These are phyloP conservation scores for Xenopus borealis DNA, from an alignment of 2,113 vertebrate species.

Conservation along the genomic window DNA sequence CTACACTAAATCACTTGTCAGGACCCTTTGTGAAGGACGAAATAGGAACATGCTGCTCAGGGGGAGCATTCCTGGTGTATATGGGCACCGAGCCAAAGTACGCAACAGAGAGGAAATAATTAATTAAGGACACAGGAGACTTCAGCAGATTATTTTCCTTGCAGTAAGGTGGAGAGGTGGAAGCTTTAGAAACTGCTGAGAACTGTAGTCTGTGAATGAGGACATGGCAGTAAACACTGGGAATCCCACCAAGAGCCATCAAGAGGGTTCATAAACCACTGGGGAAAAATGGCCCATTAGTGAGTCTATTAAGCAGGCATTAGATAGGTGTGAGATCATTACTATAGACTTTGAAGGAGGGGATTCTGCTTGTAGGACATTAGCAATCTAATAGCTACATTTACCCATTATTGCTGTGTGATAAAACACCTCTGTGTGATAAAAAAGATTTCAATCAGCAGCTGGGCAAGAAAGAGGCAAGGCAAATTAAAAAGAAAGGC, in stretches of 20 bases:
- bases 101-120: slow-evolving; percentile 65
- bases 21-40: slow-evolving; percentile 15
- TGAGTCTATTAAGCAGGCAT: slow-evolving; percentile 65
- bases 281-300: slow-evolving; percentile 67
- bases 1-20: slow-evolving; percentile 14
- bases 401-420: slow-evolving; percentile 47
- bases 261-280: slow-evolving; percentile 51
- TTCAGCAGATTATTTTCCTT: slow-evolving; percentile 61
- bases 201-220: slow-evolving; percentile 28
- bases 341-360: slow-evolving; percentile 66
- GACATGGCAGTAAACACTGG: slow-evolving; percentile 25
- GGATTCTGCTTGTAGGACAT: slow-evolving; percentile 70
- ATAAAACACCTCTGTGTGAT: slow-evolving; percentile 7
- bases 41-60: slow-evolving; percentile 47
- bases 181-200: slow-evolving; percentile 53
- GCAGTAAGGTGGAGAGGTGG: slow-evolving; percentile 57
- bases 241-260: slow-evolving; percentile 41
- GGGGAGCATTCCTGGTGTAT: slow-evolving; percentile 52
- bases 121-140: slow-evolving; percentile 63
- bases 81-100: slow-evolving; percentile 59
- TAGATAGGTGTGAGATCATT: slow-evolving; percentile 74
- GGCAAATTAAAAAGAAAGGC: no score
- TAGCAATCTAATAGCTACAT: slow-evolving; percentile 52
- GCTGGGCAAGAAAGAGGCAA: background rate
- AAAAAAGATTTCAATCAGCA: background rate